Conservation (phyloP, 2,113 vertebrate genomes). For the Labeo catla region DNA sequence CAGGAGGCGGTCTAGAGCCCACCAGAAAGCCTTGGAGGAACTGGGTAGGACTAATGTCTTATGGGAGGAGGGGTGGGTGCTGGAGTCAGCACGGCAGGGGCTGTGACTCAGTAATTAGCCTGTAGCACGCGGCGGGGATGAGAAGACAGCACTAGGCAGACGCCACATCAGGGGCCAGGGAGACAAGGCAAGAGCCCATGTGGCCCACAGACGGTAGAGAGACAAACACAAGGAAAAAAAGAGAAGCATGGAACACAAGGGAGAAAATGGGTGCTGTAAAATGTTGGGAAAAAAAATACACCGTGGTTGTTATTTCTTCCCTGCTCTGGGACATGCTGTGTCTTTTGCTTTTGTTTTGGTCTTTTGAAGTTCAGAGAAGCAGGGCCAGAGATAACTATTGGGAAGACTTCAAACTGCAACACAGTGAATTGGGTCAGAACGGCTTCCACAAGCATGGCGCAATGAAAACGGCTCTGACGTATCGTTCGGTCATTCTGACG, state of each 20-base stretch:
- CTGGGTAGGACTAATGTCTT: conserved; percentile 26
- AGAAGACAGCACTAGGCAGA: conserved; percentile 67
- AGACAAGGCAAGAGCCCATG: conserved; percentile 63
- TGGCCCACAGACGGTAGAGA: conserved; percentile 65
- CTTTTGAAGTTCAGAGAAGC: conserved; percentile 41
- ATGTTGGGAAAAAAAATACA: conserved; percentile 41
- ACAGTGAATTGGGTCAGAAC: conserved; percentile 19
- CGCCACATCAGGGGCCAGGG: conserved; percentile 72
- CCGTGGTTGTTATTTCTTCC: conserved; percentile 57
- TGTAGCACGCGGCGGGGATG: conserved; percentile 63
- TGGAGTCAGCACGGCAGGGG: conserved; percentile 57
- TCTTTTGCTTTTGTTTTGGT: conserved; percentile 63
- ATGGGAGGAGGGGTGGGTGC: conserved; percentile 41
- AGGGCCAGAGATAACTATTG: conserved; percentile 31
- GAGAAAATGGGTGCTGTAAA: conserved; percentile 56
- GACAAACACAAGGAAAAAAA: conserved; percentile 3
- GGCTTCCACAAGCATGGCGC: neutral
- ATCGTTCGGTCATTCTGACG: conserved; percentile 22
- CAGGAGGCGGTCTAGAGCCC: conserved; percentile 53
- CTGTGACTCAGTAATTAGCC: conserved; percentile 77
- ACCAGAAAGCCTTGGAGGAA: conserved; percentile 28
- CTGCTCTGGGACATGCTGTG: conserved; percentile 55
- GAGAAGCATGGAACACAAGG: conserved; percentile 45
- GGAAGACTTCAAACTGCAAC: conserved; percentile 22
- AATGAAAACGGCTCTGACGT: neutral